Conservation (phyloP, 53 echinoderm and acorn worm genomes). For the Echinarachnius parma region DNA sequence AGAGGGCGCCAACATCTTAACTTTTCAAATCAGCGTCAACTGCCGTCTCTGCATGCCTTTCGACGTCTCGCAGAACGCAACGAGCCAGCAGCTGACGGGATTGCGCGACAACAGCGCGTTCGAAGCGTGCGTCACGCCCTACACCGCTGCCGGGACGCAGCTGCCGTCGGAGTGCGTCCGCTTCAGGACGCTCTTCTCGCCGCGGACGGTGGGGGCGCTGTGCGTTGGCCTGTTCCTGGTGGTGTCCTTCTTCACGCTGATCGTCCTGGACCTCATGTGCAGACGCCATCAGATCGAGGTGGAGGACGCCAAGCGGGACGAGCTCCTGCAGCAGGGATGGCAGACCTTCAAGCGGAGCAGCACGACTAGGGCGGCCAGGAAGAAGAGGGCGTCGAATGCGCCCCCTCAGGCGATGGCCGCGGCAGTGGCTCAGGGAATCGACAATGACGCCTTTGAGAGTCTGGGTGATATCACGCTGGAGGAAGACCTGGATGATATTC, state of each 20-base stretch:
- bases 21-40: constrained; percentile 29
- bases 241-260: constrained; percentile 24
- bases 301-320: constrained; percentile 39
- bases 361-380: constrained; percentile 23
- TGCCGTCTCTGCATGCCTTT: constrained; percentile 22
- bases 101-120: constrained; percentile 25
- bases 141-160: neutral
- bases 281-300: constrained; percentile 40
- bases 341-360: constrained; percentile 39
- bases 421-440: neutral
- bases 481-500: constrained; percentile 30
- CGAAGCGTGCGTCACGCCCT: constrained; percentile 25
- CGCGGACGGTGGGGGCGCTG: constrained; percentile 31
- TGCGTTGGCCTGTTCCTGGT: constrained; percentile 26
- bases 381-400: neutral
- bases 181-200: constrained; percentile 23
- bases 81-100: neutral
- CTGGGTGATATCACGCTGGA: constrained; percentile 35
- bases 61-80: constrained; percentile 1
- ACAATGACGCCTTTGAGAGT: constrained; percentile 26
- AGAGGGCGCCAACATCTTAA: constrained; percentile 11
- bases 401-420: neutral
- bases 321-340: constrained; percentile 37
- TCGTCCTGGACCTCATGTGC: constrained; percentile 29
- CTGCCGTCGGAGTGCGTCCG: neutral